Evolutionary conservation across 2,797 vertebrate genomes (phyloP), one percentile per base, ranked within the genome.

Genomic region (Sebastiscus tertius): DNA sequence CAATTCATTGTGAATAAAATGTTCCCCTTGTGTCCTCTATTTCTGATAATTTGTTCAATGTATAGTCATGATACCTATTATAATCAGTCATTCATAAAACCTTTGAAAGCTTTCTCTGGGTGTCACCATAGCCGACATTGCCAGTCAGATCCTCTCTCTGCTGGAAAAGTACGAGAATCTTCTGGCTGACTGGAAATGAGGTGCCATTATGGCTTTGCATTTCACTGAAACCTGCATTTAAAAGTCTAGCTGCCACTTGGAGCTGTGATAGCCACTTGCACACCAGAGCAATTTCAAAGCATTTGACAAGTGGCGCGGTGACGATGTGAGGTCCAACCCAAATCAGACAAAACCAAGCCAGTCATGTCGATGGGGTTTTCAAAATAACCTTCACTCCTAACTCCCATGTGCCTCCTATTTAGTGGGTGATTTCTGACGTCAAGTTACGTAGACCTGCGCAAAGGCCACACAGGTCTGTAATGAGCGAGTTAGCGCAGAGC

Each of bases 401-500:
- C 36, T 74, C 64, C 72, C 90, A 91, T 91, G 85, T 92, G 92
- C 88, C 85, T 85, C 69, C 77, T 55, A 89, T 94, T 93, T 85
- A 80, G 79, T 80, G 83, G 85, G 60, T 26, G 80, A 85, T 83
- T 79, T 89, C 69, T 95, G 93, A 95, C 94, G 93, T 94, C 94
- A 95, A 90, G 80, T 83, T 82, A 83, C 84, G 76, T 66, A 68
- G 83, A 91, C 78, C 81, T 89, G 90, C 87, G 90, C 89, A 87
- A 80, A 87, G 90, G 82, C 94, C 92, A 92, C 91, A 85, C 92
- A 93, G 86, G 79, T 84, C 77, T 86, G 60, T 89, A 90, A 93
- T 86, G 75, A 86, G 70, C 69, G 75, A 81, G 77, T 86, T 75
- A 82, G 75, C 14, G 8, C 77, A 83, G 72, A 87, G 80, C 89